Percentiles rank a stretch among this genome's conserved stretches.
phyloP scores from a whole-genome alignment of 2,888 invertebrate genomes.

The Drosophila ezoana region DNA sequence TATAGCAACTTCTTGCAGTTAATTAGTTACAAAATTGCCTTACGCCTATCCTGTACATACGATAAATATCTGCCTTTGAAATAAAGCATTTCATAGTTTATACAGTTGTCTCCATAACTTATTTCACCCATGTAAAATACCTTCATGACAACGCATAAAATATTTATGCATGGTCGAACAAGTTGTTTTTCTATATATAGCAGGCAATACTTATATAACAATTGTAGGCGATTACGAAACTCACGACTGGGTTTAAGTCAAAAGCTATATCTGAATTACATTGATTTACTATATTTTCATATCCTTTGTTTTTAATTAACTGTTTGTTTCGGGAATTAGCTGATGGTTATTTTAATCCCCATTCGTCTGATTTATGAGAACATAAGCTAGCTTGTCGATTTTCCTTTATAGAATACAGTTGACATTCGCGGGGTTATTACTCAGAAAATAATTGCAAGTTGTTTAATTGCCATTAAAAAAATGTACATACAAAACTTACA shows the following conservation, averaged over 20 bases:
- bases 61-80: conserved; percentile 55
- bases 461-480: not conserved
- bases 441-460: not conserved
- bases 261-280: no score
- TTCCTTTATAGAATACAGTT: not conserved
- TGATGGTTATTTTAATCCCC: not conserved
- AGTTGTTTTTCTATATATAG: not conserved
- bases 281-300: no score
- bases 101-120: not conserved
- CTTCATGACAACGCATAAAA: no score
- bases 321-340: no score
- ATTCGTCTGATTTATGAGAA: not conserved
- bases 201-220: no score
- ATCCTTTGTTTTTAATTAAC: no score
- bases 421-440: not conserved
- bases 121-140: no score
- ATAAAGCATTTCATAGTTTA: conserved; percentile 39
- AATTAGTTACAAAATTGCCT: conserved; percentile 39
- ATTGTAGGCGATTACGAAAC: no score
- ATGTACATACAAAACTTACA: conserved; percentile 12
- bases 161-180: not conserved
- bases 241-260: no score
- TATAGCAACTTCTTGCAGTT: conserved; percentile 38
- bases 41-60: conserved; percentile 39
- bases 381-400: not conserved